phyloP scores from a whole-genome alignment of 92 coral and sea anemone species.

The Porites lobata region DNA sequence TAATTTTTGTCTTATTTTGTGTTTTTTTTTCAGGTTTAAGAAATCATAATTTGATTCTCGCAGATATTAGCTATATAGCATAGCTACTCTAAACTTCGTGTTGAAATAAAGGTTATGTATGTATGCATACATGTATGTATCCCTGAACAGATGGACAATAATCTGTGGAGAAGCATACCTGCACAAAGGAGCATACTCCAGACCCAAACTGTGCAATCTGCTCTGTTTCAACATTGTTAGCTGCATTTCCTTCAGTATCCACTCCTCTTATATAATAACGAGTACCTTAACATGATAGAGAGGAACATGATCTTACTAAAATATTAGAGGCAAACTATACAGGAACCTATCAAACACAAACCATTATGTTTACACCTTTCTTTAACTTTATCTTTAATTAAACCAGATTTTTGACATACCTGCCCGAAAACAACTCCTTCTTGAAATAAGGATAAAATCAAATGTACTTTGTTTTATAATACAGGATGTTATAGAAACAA shows the following conservation, averaged over 20 bases:
- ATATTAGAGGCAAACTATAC: neutral
- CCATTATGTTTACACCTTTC: neutral
- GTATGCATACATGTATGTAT: no score
- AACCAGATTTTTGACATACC: slow-evolving; percentile 59
- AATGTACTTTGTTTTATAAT: slow-evolving; percentile 90
- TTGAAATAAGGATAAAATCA: slow-evolving; percentile 91
- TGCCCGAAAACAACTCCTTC: slow-evolving; percentile 97
- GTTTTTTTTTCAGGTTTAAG: no score
- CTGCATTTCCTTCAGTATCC: slow-evolving; percentile 93
- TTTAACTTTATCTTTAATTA: neutral
- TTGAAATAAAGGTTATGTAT: no score
- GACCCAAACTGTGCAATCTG: slow-evolving; percentile 84
- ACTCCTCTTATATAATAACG: slow-evolving; percentile 93
- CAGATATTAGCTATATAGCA: no score
- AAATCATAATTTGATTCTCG: no score
- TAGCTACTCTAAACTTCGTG: no score
- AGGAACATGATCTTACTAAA: neutral
- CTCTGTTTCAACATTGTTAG: slow-evolving; percentile 98
- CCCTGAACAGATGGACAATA: neutral
- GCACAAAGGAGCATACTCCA: slow-evolving; percentile 89
- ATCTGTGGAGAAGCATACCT: slow-evolving; percentile 52
- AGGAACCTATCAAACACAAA: no score
- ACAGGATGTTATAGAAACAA: slow-evolving; percentile 87
- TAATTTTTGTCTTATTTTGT: no score
- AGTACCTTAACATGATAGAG: slow-evolving; percentile 64